Conservation (phyloP, 2,888 invertebrate genomes). For the Acanthosoma haemorrhoidale region DNA sequence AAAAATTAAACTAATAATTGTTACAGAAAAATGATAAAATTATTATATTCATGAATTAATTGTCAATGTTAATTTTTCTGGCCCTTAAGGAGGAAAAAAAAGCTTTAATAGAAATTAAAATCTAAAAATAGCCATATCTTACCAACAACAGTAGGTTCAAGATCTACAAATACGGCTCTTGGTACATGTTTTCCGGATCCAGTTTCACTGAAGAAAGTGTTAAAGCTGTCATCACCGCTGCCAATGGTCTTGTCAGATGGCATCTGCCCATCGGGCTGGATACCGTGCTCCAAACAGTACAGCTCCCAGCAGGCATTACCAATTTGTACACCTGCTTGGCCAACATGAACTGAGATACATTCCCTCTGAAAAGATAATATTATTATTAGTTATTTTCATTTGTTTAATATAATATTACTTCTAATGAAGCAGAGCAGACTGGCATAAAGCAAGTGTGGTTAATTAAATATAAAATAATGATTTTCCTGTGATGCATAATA, state of each 20-base stretch:
- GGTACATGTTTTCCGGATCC: slow-evolving; percentile 58
- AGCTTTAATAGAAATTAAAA: background rate
- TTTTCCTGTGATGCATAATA: no score
- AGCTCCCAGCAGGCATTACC: slow-evolving; percentile 47
- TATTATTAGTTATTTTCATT: no score
- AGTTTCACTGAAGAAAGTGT: slow-evolving; percentile 51
- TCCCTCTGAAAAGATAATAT: slow-evolving; percentile 44
- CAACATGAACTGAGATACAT: slow-evolving; percentile 49
- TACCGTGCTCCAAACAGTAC: slow-evolving; percentile 51
- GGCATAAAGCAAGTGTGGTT: no score
- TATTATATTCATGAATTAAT: no score
- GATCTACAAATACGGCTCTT: slow-evolving; percentile 55
- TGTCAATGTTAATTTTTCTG: no score
- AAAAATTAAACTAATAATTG: no score
- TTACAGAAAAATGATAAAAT: no score
- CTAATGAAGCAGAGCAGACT: no score
- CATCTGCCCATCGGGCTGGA: slow-evolving; percentile 82
- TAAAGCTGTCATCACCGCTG: slow-evolving; percentile 47
- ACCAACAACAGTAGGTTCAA: slow-evolving; percentile 59
- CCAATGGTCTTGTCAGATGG: slow-evolving; percentile 64
- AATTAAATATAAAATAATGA: no score
- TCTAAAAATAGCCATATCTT: slow-evolving; percentile 37
- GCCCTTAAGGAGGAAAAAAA: background rate
- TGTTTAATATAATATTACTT: no score
- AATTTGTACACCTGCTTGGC: slow-evolving; percentile 48